These are phyloP conservation scores for Alaudala cheleensis DNA, from an alignment of 2,113 vertebrate species.

Conservation along the genomic window DNA sequence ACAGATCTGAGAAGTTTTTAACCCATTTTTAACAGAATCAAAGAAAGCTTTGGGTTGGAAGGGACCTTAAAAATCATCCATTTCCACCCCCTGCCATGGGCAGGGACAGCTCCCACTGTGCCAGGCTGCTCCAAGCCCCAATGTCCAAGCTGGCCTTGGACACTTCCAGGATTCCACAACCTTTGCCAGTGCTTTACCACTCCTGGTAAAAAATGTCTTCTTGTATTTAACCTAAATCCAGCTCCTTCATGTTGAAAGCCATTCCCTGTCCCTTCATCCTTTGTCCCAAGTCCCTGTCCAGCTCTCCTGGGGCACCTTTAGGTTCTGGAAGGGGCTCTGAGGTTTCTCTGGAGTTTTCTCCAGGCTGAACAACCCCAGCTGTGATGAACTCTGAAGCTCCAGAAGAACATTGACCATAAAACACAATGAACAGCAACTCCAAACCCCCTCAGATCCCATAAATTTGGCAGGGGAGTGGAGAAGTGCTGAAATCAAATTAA, in stretches of 20 bases:
- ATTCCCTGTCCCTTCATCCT: neutral
- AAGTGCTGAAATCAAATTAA: neutral
- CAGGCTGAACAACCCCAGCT: neutral
- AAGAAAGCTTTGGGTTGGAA: neutral
- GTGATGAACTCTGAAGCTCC: neutral
- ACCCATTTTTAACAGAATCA: neutral
- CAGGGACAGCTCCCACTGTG: neutral
- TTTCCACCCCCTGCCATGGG: fast-evolving
- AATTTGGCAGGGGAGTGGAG: neutral
- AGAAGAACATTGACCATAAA: neutral
- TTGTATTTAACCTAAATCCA: neutral
- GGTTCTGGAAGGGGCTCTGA: neutral
- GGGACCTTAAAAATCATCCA: neutral
- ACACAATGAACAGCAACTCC: neutral
- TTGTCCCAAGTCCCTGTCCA: neutral
- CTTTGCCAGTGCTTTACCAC: neutral
- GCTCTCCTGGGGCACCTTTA: neutral
- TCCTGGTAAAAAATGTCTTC: fast-evolving
- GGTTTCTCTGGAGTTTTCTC: neutral
- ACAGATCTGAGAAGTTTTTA: neutral
- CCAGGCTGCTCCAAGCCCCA: neutral
- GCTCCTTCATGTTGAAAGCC: neutral
- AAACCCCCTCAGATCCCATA: neutral
- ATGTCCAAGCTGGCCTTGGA: fast-evolving
- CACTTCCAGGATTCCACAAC: neutral